Conservation (phyloP, 2,797 vertebrate species). For the Periophthalmus magnuspinnatus region DNA sequence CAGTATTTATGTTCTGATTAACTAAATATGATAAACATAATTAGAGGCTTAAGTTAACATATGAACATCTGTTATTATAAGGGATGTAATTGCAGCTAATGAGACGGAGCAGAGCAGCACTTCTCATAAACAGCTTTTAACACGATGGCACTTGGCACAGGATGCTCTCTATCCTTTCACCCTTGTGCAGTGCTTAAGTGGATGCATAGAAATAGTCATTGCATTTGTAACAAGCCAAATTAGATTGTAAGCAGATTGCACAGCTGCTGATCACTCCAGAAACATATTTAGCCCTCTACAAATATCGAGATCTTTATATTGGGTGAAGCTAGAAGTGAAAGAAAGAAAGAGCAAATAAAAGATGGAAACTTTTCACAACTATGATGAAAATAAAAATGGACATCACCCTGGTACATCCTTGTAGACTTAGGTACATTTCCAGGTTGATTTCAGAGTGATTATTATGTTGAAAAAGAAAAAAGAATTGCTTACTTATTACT, state of each 20-base stretch:
- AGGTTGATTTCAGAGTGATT: background rate
- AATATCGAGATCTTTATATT: background rate
- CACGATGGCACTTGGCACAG: constrained; percentile 10
- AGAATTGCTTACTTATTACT: too few species aligned
- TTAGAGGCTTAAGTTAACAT: background rate
- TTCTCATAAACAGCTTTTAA: constrained; percentile 8
- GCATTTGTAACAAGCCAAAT: background rate
- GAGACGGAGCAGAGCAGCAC: background rate
- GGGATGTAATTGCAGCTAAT: background rate
- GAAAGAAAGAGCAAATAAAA: background rate
- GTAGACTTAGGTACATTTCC: background rate
- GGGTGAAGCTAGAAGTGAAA: background rate
- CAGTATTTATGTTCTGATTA: background rate
- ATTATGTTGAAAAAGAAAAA: background rate
- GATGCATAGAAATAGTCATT: constrained; percentile 3
- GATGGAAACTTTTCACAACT: background rate
- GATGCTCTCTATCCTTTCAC: background rate
- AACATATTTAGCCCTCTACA: background rate
- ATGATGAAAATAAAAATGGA: background rate
- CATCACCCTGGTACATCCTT: background rate
- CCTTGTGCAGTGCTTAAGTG: constrained; percentile 1
- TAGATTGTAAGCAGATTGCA: constrained; percentile 3
- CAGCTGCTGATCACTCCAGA: background rate
- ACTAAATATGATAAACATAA: background rate
- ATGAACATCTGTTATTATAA: background rate